Base-by-base conservation (phyloP, 1,140 invertebrate species). In the Plodia interpunctella region DNA sequence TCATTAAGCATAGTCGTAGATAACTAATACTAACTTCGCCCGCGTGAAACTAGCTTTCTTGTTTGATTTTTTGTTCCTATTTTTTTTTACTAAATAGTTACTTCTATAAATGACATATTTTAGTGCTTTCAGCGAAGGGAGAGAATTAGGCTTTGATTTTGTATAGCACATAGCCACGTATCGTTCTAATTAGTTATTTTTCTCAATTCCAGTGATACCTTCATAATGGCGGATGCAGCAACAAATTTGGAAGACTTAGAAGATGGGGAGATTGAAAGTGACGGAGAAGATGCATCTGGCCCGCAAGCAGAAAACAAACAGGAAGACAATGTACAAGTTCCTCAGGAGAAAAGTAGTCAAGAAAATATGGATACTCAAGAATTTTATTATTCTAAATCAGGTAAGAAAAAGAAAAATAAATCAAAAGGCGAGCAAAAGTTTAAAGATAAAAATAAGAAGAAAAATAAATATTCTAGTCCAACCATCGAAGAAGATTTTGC, bases 401-500 rank as follows among this genome's bases (percentile, higher is more conserved):
- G 84, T 76, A 90, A 90, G 75, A 88, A 85, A 75, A 90, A 90
- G 68, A 88, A 88, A 80, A 81, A 74, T 20, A 88, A 90, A 69
- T 87, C 83, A 53, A 88, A 87, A 74, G 63, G 69, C 50, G 80
- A 88, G 58, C 75, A 81, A 62, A 87, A 87, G 53, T 68, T 69
- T 58, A 88, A 88, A 70, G 79, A 87, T 62, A 84, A 83, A 84
- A 78, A 64, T 72, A 83, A 87, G 65, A 87, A 85, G 68, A 80
- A 76, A 72, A 77, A 79, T 49, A 87, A 83, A 63, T 80, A 83
- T 63, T 62, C 66, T 51, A 76, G 67, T 78, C 74, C 78, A 66
- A 78, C 87, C 18, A 5, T 44, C 15, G 90, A 92, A 71, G 94
- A 95, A 72, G 94, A 96, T 86, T 95, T 94, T 89, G 94, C 94